phyloP scores from a whole-genome alignment of 2,797 vertebrate genomes.

The Pteropus rufus region DNA sequence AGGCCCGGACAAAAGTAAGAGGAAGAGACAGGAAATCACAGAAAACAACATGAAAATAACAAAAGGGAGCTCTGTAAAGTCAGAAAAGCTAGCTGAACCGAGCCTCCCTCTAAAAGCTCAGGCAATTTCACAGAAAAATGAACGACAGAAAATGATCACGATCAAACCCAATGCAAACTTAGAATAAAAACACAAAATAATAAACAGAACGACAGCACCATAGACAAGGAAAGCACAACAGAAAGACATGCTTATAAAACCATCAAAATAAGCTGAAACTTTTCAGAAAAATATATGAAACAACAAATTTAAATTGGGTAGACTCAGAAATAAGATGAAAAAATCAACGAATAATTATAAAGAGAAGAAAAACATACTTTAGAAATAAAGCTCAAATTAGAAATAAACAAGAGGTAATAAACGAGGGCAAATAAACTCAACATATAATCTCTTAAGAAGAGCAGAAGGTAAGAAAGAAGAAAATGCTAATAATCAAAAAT shows the following conservation, averaged over 20 bases:
- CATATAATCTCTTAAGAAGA: neutral
- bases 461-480: neutral
- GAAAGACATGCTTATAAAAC: neutral
- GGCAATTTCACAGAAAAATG: neutral
- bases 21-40: neutral
- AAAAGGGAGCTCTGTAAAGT: neutral
- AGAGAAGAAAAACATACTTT: neutral
- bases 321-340: slow-evolving; percentile 1
- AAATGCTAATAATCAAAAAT: neutral
- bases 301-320: neutral
- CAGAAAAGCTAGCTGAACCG: neutral
- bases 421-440: neutral
- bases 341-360: neutral
- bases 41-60: neutral
- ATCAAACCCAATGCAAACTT: neutral
- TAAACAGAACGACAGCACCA: neutral
- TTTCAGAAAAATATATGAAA: neutral
- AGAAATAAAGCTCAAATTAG: neutral
- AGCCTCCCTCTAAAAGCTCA: neutral
- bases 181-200: neutral
- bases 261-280: neutral
- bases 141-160: neutral
- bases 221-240: neutral
- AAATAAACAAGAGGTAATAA: neutral
- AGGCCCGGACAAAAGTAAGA: neutral